Conservation (phyloP, 2,888 invertebrate species). For the Oscheius myriophilus region DNA sequence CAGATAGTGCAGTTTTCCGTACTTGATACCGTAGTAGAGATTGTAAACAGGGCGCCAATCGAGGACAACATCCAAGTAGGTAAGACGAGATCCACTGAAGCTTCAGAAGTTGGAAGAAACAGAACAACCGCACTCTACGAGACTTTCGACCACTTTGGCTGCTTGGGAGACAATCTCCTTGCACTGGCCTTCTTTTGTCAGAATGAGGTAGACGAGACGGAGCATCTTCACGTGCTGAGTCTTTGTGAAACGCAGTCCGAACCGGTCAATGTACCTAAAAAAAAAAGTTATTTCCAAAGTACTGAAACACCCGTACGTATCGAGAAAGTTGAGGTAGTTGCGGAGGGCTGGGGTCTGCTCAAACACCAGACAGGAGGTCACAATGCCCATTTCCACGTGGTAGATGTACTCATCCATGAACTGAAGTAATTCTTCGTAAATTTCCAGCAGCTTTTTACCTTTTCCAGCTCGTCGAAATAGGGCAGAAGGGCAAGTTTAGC, state of each 20-base stretch:
- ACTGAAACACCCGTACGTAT: background rate
- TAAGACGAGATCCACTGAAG: conserved; percentile 31
- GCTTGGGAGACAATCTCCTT: conserved; percentile 17
- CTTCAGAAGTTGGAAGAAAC: background rate
- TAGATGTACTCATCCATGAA: conserved; percentile 5
- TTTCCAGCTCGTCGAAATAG: conserved; percentile 18
- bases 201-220: conserved; percentile 25
- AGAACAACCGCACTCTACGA: conserved; percentile 9
- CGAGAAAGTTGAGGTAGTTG: conserved; percentile 14
- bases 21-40: conserved; percentile 17
- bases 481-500: conserved; percentile 19
- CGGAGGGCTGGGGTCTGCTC: conserved; percentile 18
- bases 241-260: conserved; percentile 38
- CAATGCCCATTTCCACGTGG: conserved; percentile 21
- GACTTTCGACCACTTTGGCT: conserved; percentile 18
- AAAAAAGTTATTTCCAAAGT: background rate
- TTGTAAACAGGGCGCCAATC: conserved; percentile 47
- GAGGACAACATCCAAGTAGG: conserved; percentile 34
- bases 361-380: conserved; percentile 5
- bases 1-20: conserved; percentile 19
- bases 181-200: conserved; percentile 25
- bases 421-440: background rate
- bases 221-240: conserved; percentile 31
- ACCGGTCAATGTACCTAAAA: conserved; percentile 38
- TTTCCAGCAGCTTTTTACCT: conserved; percentile 3